Base-by-base conservation (phyloP, 2,113 vertebrate species). In the Onychostruthus taczanowskii region DNA sequence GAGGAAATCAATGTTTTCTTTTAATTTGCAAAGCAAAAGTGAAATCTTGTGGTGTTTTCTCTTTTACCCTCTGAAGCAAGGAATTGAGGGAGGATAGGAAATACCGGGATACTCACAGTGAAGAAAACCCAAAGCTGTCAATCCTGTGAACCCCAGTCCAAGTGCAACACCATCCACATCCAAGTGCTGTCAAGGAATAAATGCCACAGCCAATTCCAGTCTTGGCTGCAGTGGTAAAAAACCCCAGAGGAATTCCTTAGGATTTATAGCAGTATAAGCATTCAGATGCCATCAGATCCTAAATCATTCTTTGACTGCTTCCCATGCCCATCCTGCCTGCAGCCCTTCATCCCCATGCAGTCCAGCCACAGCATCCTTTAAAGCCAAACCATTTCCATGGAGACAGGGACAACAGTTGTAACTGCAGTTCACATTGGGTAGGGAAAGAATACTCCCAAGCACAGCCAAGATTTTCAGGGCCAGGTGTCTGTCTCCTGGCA, bases 81-180 rank as follows among this genome's bases (percentile, higher is more conserved):
- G n/a, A 53, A 7, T 70, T n/a, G 26, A 31, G 47, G 73, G 28
- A 89, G 10, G 31, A 33, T 1, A 31, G 63, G 59, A 53, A 74
- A 39, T 24, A 16, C 35, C 1, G 0, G 7, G 16, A 16, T n/a
- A 26, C 30, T 61, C 0, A 0, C 10, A 8, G 61, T 35, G 47
- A 64, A 39, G 50, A 44, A 58, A 58, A n/a, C 8, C 24, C 62
- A 33, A 64, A 78, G 43, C 55, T 67, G 78, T 47, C 6, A 7
- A 1, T 70, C 31, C 70, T 67, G 39, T 18, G 44, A 56, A 17
- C 17, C 50, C 18, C 39, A n/a, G 2, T 50, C 2, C 1, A 19
- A 15, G 63, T 1, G 41, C 79, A 56, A 19, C 70, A 39, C 23
- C 0, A 0, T 16, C 46, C 4, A 2, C 41, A 15, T 61, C n/a